Conservation (phyloP, 2,113 vertebrate genomes). For the Perca flavescens region DNA sequence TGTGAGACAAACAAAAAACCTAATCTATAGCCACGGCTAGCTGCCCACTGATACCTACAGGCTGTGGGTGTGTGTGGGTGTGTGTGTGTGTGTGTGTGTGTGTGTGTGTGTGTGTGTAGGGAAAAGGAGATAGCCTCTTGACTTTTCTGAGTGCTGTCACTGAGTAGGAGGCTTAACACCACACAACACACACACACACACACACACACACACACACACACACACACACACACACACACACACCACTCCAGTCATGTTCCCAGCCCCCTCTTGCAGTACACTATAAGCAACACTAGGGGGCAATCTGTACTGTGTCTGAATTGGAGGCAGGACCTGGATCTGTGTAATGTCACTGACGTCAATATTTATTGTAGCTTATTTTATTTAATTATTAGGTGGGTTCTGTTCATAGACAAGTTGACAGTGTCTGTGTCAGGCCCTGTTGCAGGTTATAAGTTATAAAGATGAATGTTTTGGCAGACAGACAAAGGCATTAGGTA, state of each 20-base stretch:
- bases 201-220: constrained; percentile 29
- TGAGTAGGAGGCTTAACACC: constrained; percentile 41
- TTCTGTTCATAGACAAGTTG: background rate
- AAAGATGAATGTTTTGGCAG: background rate
- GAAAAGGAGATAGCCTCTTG: constrained; percentile 54
- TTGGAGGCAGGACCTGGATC: background rate
- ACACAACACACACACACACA: constrained; percentile 31
- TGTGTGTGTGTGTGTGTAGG: constrained; percentile 15
- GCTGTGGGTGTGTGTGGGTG: constrained; percentile 16
- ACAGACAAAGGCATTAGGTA: background rate
- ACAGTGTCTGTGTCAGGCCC: background rate
- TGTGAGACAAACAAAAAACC: background rate
- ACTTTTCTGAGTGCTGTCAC: constrained; percentile 54
- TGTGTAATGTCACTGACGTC: background rate
- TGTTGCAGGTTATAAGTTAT: background rate
- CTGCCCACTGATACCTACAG: background rate
- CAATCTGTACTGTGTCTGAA: constrained; percentile 57
- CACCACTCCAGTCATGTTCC: background rate
- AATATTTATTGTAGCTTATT: too few relatives aligned
- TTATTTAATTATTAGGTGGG: background rate
- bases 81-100: constrained; percentile 12
- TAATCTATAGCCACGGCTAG: too few relatives aligned
- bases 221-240: constrained; percentile 29
- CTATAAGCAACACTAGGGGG: constrained; percentile 42
- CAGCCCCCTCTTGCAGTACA: constrained; percentile 33